Base-by-base conservation (phyloP, 2,888 invertebrate species). In the Ophioninae sp. region DNA sequence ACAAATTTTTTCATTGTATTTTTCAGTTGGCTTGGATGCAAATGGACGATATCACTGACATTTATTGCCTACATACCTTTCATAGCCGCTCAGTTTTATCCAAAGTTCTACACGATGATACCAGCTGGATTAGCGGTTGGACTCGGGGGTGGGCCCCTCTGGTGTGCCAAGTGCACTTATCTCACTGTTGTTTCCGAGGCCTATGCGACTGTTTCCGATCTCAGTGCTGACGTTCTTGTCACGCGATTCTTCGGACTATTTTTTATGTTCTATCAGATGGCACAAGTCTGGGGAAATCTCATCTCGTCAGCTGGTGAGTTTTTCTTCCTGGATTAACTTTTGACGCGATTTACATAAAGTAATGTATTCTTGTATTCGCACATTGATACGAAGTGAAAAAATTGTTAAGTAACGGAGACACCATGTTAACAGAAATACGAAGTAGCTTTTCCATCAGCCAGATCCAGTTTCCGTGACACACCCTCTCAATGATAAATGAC, bases 151-250 rank as follows among this genome's bases (percentile, higher is more conserved):
- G 98, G 98, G 0, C 98, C 98, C 0, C 94, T 99, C 23, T 99
- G 99, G 99, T 98, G 98, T 87, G 98, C 98, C 22, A 98, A 99
- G 93, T 98, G 99, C 92, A 97, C 98, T 0, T 99, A 98, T 90
- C 94, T 99, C 5, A 98, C 98, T 5, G 96, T 97, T 88, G 96
- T 95, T 76, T 95, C 96, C 78, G 96, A 97, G 89, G 96, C 97
- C 0, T 97, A 98, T 90, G 94, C 97, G 0, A 95, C 95, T 87
- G 93, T 97, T 71, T 95, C 96, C 0, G 95, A 96, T 17, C 94
- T 96, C 1, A 93, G 94, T 37, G 94, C 95, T 6, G 97, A 98
- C 85, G 96, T 97, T 6, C 95, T 97, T 79, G 97, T 98, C 67
- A 97, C 98, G 10, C 94, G 97, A 88, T 98, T 98, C 93, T 99